Evolutionary conservation across 2,888 invertebrate genomes (phyloP), one percentile per base, ranked within the genome.

Genomic region (Caenorhabditis wallacei): DNA sequence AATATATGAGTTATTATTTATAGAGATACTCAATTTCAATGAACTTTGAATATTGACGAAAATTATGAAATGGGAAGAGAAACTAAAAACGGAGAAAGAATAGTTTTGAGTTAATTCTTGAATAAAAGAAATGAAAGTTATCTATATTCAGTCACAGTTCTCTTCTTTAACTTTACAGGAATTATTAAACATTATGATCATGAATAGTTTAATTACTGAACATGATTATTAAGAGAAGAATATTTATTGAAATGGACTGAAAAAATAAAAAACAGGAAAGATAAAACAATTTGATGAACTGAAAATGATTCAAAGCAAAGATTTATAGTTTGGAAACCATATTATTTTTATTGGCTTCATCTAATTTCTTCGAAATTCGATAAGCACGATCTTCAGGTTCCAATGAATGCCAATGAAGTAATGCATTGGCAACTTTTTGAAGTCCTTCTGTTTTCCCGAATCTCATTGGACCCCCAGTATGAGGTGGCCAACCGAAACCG

Each of bases 401-500:
- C 61, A 84, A 30, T 2, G 72, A 69, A 35, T 72, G 64, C 84
- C 84, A 84, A 22, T 57, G 53, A 1, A 53, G 7, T 7, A 85
- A 5, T 10, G 56, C 80, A 43, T 70, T 78, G 10, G 84, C 75
- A 13, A 86, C 56, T 57, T 74, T 81, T 8, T 76, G 59, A 10
- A 84, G 72, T 48, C 84, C 79, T 43, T 71, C 56, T 7, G 37
- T 40, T 48, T 79, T 57, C 26, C 76, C 86, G 81, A 84, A 88
- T 63, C 74, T 80, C 85, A 89, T 85, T 13, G 88, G 88, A 2
- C 89, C 89, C 1, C 89, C 89, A 13, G 80, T 76, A 4, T 64
- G 13, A 3, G 75, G 46, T 5, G 89, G 89, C 88, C 88, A 89
- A 4, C 88, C 89, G 56, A 89, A 86, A 11, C 88, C 89, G 24